phyloP scores from a whole-genome alignment of 2,113 vertebrate species.

The Melozone crissalis region DNA sequence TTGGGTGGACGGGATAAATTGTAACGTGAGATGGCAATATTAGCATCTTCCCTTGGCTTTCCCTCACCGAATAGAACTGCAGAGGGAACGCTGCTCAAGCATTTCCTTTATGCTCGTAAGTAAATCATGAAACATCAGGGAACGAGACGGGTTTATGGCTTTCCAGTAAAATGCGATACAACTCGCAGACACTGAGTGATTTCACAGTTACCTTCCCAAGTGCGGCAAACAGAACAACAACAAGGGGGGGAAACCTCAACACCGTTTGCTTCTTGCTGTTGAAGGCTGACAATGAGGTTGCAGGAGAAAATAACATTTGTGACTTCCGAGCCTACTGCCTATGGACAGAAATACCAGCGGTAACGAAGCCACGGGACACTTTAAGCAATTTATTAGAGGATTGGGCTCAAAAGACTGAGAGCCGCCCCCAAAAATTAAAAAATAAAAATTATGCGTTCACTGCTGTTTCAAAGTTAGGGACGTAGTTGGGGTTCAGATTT shows the following conservation, averaged over 20 bases:
- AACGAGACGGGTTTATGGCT: conserved; percentile 63
- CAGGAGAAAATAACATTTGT: neutral
- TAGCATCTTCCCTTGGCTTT: conserved; percentile 31
- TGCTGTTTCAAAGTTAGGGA: neutral
- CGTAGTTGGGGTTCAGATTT: neutral
- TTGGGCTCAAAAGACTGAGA: neutral
- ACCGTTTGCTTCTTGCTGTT: neutral
- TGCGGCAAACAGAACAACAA: neutral
- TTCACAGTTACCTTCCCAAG: conserved; percentile 55
- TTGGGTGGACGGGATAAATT: neutral
- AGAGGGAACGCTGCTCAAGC: conserved; percentile 29
- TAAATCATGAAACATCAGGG: conserved; percentile 46
- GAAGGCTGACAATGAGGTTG: neutral
- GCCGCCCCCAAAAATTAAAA: no score
- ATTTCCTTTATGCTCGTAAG: conserved; percentile 50
- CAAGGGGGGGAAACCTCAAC: rapidly evolving
- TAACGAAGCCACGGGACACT: neutral
- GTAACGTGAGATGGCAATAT: conserved; percentile 49
- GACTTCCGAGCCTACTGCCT: neutral
- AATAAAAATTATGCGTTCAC: rapidly evolving
- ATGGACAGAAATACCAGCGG: neutral
- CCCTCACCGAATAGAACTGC: neutral
- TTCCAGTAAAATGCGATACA: conserved; percentile 60
- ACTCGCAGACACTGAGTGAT: conserved; percentile 56
- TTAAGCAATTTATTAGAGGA: neutral